These are phyloP conservation scores for Heliconius ethilla DNA, from an alignment of 2,888 invertebrate genomes.

Conservation along the genomic window DNA sequence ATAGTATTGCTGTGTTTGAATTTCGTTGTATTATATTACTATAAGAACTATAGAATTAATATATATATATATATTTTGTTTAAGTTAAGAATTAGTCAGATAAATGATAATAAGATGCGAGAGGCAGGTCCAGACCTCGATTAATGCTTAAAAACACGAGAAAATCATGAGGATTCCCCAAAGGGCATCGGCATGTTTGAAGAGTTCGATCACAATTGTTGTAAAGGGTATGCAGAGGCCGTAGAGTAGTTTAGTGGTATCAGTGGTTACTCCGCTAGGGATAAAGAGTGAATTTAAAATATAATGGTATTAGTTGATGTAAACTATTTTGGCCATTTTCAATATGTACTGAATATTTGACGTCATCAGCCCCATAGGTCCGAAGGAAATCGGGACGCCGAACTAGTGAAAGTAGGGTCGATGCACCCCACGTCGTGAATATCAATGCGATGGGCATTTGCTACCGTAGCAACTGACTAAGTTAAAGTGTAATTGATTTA, in stretches of 20 bases:
- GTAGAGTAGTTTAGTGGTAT: too few species aligned
- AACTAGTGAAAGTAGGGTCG: conserved; percentile 56
- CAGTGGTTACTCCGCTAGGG: too few species aligned
- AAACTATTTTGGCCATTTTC: neutral
- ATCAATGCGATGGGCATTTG: conserved; percentile 50
- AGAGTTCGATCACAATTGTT: too few species aligned
- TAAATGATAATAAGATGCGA: too few species aligned
- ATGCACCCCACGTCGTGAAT: conserved; percentile 51
- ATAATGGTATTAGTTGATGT: too few species aligned
- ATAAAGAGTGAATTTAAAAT: too few species aligned
- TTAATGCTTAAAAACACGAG: neutral
- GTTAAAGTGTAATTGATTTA: conserved; percentile 2
- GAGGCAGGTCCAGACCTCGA: too few species aligned
- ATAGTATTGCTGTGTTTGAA: neutral
- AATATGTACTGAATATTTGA: conserved; percentile 7
- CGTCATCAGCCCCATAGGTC: conserved; percentile 49
- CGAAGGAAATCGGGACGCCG: conserved; percentile 54
- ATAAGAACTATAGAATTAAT: neutral
- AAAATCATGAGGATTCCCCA: neutral
- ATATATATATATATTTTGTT: too few species aligned
- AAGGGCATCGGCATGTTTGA: too few species aligned
- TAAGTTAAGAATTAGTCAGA: too few species aligned
- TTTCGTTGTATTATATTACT: neutral
- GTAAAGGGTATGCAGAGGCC: too few species aligned
- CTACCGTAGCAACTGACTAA: conserved; percentile 23